Evolutionary conservation across 2,888 invertebrate species (phyloP).

Genomic region (Gastrophysa polygoni): DNA sequence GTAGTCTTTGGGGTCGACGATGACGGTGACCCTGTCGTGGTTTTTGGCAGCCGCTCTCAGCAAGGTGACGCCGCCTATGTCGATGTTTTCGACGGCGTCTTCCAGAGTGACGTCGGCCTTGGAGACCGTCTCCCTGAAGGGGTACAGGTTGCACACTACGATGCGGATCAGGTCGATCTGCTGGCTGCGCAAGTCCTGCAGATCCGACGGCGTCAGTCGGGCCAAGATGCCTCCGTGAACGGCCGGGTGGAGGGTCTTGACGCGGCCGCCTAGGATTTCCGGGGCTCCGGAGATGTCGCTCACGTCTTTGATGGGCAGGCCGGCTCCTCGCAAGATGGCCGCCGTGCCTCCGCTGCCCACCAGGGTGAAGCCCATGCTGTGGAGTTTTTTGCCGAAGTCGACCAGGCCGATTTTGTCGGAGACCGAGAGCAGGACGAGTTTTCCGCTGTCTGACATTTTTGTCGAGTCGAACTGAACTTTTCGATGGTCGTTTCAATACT

Average conservation of each 20-base stretch:
- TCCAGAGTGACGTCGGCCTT: slow-evolving; percentile 79
- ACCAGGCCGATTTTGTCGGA: slow-evolving; percentile 91
- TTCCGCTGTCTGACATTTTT: background rate
- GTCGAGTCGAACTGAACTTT: too few relatives aligned
- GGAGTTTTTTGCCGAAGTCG: slow-evolving; percentile 78
- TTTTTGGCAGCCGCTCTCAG: slow-evolving; percentile 97
- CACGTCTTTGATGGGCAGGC: slow-evolving; percentile 85
- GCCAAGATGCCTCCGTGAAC: slow-evolving; percentile 89
- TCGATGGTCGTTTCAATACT: too few relatives aligned
- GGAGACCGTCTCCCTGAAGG: slow-evolving; percentile 87
- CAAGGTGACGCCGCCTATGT: slow-evolving; percentile 95
- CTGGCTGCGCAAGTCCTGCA: slow-evolving; percentile 79
- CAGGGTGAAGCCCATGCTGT: slow-evolving; percentile 76
- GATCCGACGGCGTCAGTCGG: slow-evolving; percentile 76
- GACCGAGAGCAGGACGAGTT: slow-evolving; percentile 86
- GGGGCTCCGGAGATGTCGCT: slow-evolving; percentile 92
- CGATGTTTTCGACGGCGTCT: slow-evolving; percentile 95
- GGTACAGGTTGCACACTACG: slow-evolving; percentile 97
- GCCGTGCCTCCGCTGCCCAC: slow-evolving; percentile 97
- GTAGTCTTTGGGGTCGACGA: slow-evolving; percentile 93
- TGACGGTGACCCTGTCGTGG: slow-evolving; percentile 89
- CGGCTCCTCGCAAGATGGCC: slow-evolving; percentile 79
- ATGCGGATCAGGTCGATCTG: slow-evolving; percentile 81
- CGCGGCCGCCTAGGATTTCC: slow-evolving; percentile 96
- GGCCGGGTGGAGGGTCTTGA: slow-evolving; percentile 96